Base-by-base conservation (phyloP, 2,797 vertebrate species). In the Rhinophrynus dorsalis region DNA sequence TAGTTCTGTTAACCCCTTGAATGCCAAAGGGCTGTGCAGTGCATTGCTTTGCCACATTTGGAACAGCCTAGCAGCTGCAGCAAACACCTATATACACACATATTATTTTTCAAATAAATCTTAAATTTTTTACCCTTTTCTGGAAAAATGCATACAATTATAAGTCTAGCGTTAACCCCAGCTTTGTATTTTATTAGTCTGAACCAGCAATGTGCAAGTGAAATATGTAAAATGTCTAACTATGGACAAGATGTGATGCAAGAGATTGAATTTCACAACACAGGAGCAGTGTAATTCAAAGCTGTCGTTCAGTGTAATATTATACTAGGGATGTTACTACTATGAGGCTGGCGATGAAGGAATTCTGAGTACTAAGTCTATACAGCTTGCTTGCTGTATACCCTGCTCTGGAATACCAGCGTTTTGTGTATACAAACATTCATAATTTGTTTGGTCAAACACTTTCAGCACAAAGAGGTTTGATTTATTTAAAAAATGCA, bases 261-360 rank as follows among this genome's bases (percentile, higher is more conserved):
- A 71, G 27, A 72, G 78, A 59, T 80, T 9, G 76, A 71, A 2
- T 84, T 80, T 80, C 78, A 65, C 75, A 45, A 18, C 71, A 33
- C 40, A 0, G 81, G 30, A 63, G 76, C 76, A 0, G 55, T 3
- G 77, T 37, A 75, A 79, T 52, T 35, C 74, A 50, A 27, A 42
- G 47, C 82, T 6, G 58, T 1, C 30, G 17, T 74, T 74, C 30
- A 0, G 38, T 60, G 76, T 5, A 30, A n/a, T 50, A 5, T 62
- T 52, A 67, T 0, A 68, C 75, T 74, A 0, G 71, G 27, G 40
- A 15, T 2, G 77, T 4, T 29, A 74, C 47, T 23, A 9, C 3
- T 75, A 38, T 55, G 0, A 47, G 64, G 55, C 50, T 50, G 21
- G 52, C 15, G 74, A 26, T 18, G 3, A 1, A 17, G 77, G 63